Evolutionary conservation across 2,888 invertebrate genomes (phyloP).

Genomic region (Meandrusa payeni): DNA sequence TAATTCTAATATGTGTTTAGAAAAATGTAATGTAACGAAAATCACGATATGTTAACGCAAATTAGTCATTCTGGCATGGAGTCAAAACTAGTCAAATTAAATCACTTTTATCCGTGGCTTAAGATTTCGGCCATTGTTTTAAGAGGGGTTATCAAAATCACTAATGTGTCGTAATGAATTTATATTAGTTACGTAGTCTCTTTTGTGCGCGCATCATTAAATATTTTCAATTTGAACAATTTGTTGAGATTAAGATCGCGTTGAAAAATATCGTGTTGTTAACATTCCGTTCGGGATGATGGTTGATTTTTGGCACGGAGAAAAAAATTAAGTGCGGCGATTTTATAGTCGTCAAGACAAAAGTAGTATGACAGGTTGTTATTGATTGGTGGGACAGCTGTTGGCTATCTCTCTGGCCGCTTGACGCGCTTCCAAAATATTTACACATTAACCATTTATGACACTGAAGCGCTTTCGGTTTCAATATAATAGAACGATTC

Average conservation of each 20-base stretch:
- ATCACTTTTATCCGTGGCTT: constrained; percentile 54
- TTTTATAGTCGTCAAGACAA: constrained; percentile 68
- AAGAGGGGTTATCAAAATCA: constrained; percentile 52
- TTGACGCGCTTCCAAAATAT: constrained; percentile 52
- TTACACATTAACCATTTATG: constrained; percentile 30
- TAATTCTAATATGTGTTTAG: constrained; percentile 52
- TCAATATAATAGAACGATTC: constrained; percentile 13
- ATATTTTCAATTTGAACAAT: constrained; percentile 68
- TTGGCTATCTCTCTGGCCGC: constrained; percentile 49
- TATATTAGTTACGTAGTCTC: constrained; percentile 41
- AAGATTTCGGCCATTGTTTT: constrained; percentile 63
- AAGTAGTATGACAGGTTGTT: constrained; percentile 63
- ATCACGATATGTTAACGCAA: constrained; percentile 54
- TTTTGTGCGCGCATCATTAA: constrained; percentile 57
- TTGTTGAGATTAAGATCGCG: constrained; percentile 68
- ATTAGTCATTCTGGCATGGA: constrained; percentile 75
- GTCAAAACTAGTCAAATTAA: constrained; percentile 66
- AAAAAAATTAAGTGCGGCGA: constrained; percentile 63
- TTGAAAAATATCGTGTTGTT: constrained; percentile 74
- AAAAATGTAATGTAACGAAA: constrained; percentile 60
- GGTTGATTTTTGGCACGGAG: constrained; percentile 73
- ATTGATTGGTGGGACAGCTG: constrained; percentile 74
- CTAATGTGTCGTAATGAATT: constrained; percentile 41
- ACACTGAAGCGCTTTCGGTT: constrained; percentile 13
- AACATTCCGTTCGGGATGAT: constrained; percentile 67